phyloP scores from a whole-genome alignment of 2,888 invertebrate genomes.

The Drosophila falleni region DNA sequence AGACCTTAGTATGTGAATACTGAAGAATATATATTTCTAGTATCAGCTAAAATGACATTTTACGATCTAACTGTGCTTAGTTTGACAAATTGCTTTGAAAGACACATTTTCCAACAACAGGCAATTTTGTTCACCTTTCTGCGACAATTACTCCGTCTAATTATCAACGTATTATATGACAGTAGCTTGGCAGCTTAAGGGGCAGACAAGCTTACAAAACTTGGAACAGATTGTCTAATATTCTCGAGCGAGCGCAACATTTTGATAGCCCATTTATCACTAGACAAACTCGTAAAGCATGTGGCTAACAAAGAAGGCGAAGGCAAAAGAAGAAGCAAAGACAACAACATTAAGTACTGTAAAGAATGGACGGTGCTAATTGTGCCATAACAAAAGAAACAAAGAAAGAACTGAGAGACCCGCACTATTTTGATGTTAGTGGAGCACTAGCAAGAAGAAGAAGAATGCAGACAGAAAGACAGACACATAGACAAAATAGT shows the following conservation, averaged over 20 bases:
- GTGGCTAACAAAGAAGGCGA: slow-evolving; percentile 27
- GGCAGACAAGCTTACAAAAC: slow-evolving; percentile 28
- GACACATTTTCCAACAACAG: slow-evolving; percentile 20
- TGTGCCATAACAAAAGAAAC: slow-evolving; percentile 66
- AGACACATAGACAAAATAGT: slow-evolving; percentile 14
- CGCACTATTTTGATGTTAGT: slow-evolving; percentile 58
- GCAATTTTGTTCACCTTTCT: slow-evolving; percentile 31
- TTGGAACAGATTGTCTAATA: slow-evolving; percentile 45
- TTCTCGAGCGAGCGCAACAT: slow-evolving; percentile 45
- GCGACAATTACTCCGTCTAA: slow-evolving; percentile 46
- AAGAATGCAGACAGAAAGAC: slow-evolving; percentile 1
- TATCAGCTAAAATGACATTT: slow-evolving; percentile 15
- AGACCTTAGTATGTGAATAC: not conserved
- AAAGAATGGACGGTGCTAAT: slow-evolving; percentile 68
- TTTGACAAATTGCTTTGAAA: slow-evolving; percentile 28
- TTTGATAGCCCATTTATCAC: slow-evolving; percentile 72
- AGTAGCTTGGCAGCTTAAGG: slow-evolving; percentile 6
- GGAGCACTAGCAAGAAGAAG: slow-evolving; percentile 46
- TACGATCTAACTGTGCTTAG: slow-evolving; percentile 42
- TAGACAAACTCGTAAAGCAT: slow-evolving; percentile 41
- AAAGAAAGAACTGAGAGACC: slow-evolving; percentile 28
- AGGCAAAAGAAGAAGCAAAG: slow-evolving; percentile 4
- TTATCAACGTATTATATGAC: slow-evolving; percentile 33
- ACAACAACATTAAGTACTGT: slow-evolving; percentile 50
- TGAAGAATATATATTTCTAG: not conserved